Percentiles rank a stretch among this genome's conserved stretches.
Conservation (phyloP, 1,140 invertebrate species). For the Anagrus nilaparvatae region DNA sequence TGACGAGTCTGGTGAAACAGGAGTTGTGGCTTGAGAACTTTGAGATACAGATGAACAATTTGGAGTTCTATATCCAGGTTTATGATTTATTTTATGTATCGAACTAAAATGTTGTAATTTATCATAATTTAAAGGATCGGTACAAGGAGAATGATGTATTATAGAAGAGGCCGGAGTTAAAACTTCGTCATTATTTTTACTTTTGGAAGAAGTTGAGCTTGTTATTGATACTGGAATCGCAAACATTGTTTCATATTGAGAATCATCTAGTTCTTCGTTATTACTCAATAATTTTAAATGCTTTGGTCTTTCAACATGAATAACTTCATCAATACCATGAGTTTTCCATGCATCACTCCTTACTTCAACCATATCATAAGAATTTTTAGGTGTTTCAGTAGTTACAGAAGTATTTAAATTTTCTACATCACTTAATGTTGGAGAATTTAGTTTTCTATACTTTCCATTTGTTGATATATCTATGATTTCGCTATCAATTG, state of each 20-base stretch:
- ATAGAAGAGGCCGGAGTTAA: conserved; percentile 22
- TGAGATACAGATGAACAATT: conserved; percentile 19
- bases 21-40: conserved; percentile 18
- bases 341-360: conserved; percentile 67
- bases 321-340: conserved; percentile 58
- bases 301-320: conserved; percentile 47
- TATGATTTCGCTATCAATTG: conserved; percentile 20
- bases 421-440: conserved; percentile 25
- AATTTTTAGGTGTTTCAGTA: conserved; percentile 30
- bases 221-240: conserved; percentile 15
- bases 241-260: conserved; percentile 32
- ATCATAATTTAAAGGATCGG: conserved; percentile 53
- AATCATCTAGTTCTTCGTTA: conserved; percentile 20
- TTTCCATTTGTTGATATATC: conserved; percentile 23
- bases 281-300: conserved; percentile 15
- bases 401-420: conserved; percentile 29
- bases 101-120: conserved; percentile 70
- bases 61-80: conserved; percentile 53
- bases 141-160: conserved; percentile 25
- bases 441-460: conserved; percentile 25
- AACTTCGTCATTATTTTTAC: conserved; percentile 18
- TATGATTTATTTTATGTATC: conserved; percentile 52
- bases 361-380: conserved; percentile 60
- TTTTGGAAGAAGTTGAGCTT: conserved; percentile 22
- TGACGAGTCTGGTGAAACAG: conserved; percentile 21